A percentile compares a stretch with the other conserved stretches of the same genome.
phyloP scores from a whole-genome alignment of 2,113 vertebrate species.

The Pachycephala philippinensis region DNA sequence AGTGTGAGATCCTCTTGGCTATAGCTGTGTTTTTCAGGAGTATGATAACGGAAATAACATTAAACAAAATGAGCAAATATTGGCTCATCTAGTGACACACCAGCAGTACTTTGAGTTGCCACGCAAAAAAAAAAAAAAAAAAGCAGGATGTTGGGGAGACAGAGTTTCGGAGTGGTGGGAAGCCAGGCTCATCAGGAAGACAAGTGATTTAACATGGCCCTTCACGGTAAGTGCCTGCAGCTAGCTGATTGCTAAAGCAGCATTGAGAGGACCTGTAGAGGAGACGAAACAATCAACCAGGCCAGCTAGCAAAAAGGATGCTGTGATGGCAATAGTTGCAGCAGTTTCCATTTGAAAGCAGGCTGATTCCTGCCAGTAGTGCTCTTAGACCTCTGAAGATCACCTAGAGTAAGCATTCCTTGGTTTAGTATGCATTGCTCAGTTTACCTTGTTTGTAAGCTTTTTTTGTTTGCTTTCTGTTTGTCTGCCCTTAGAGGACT shows the following conservation, averaged over 20 bases:
- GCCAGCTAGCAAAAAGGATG: background rate
- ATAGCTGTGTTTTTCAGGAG: background rate
- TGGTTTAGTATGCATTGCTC: background rate
- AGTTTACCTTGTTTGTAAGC: background rate
- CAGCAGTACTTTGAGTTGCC: background rate
- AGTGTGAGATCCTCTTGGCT: background rate
- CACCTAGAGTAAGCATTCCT: background rate
- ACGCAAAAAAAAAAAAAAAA: background rate
- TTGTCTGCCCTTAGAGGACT: background rate
- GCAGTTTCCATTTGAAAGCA: background rate
- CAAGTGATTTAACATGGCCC: slow-evolving; percentile 8
- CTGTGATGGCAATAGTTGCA: background rate
- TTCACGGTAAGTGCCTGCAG: background rate
- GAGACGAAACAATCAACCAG: background rate
- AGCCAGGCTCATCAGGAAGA: background rate
- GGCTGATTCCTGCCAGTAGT: background rate
- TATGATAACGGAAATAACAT: background rate
- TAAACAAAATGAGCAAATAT: background rate
- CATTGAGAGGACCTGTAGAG: background rate
- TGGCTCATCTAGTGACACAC: background rate
- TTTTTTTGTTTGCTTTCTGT: background rate
- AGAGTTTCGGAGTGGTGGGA: background rate
- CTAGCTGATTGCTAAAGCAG: slow-evolving; percentile 34
- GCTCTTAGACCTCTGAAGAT: background rate
- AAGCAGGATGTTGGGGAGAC: background rate